Evolutionary conservation across 2,797 vertebrate species (phyloP).

Genomic region (Lateolabrax maculatus): DNA sequence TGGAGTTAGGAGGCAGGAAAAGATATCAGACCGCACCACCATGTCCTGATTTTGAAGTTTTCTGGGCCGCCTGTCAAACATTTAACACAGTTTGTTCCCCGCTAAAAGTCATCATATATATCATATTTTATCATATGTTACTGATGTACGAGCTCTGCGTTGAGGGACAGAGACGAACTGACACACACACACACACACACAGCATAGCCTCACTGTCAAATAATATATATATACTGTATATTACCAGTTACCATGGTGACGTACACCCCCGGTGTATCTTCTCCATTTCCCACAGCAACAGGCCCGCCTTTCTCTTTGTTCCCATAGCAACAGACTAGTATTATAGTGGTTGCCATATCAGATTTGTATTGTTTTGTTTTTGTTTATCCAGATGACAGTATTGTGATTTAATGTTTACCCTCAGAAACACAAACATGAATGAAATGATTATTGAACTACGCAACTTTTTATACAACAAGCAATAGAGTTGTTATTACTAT

Average conservation of each 20-base stretch:
- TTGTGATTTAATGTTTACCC: slow-evolving; percentile 84
- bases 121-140: slow-evolving; percentile 7
- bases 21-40: neutral
- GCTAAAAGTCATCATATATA: neutral
- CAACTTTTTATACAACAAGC: slow-evolving; percentile 71
- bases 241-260: slow-evolving; percentile 16
- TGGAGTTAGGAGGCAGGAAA: neutral
- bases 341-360: slow-evolving; percentile 79
- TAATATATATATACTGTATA: slow-evolving; percentile 8
- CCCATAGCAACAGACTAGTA: slow-evolving; percentile 78
- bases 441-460: slow-evolving; percentile 64
- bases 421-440: slow-evolving; percentile 64
- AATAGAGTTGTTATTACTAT: slow-evolving; percentile 46
- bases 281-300: slow-evolving; percentile 20
- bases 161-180: neutral
- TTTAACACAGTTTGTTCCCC: neutral
- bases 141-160: neutral
- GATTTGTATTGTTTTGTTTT: slow-evolving; percentile 74
- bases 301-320: slow-evolving; percentile 19
- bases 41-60: neutral
- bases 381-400: slow-evolving; percentile 82
- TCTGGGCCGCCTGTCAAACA: neutral
- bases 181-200: slow-evolving; percentile 1
- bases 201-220: slow-evolving; percentile 16
- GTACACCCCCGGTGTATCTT: neutral